Evolutionary conservation across 2,113 vertebrate genomes (phyloP).

Genomic region (Chaenogobius annularis): DNA sequence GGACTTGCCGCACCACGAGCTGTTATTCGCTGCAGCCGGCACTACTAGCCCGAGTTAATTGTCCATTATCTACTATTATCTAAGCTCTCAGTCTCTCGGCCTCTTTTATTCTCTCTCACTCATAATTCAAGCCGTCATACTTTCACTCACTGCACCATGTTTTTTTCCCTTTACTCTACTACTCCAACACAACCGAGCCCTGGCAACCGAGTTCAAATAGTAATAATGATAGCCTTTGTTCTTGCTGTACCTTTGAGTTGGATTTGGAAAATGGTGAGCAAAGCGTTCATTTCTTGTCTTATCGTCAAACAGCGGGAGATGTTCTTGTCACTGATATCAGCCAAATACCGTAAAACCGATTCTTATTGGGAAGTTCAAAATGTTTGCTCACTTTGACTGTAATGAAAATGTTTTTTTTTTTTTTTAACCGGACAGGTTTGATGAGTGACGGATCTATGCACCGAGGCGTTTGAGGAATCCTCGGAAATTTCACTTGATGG

Average conservation of each 20-base stretch:
- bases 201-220: slow-evolving; percentile 56
- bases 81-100: slow-evolving; percentile 55
- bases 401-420: slow-evolving; percentile 5
- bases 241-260: slow-evolving; percentile 38
- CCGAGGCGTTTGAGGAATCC: slow-evolving; percentile 86
- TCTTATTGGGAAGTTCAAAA: slow-evolving; percentile 17
- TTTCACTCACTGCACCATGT: slow-evolving; percentile 47
- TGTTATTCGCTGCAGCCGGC: slow-evolving; percentile 66
- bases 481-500: slow-evolving; percentile 98
- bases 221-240: slow-evolving; percentile 67
- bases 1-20: slow-evolving; percentile 68
- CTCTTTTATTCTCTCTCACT: slow-evolving; percentile 57
- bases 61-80: slow-evolving; percentile 77
- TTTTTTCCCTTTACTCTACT: slow-evolving; percentile 11
- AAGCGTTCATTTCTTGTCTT: slow-evolving; percentile 47
- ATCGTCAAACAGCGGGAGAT: slow-evolving; percentile 23
- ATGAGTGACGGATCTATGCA: slow-evolving; percentile 40
- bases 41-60: slow-evolving; percentile 71
- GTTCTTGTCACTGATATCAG: slow-evolving; percentile 17
- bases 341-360: not conserved
- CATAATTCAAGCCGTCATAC: slow-evolving; percentile 52
- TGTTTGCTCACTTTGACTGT: slow-evolving; percentile 4
- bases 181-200: slow-evolving; percentile 46
- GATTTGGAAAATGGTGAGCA: slow-evolving; percentile 46
- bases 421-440: slow-evolving; percentile 16